A percentile compares a stretch with the other conserved stretches of the same genome.
phyloP scores from a whole-genome alignment of 2,113 vertebrate species.

The Spea multiplicata region DNA sequence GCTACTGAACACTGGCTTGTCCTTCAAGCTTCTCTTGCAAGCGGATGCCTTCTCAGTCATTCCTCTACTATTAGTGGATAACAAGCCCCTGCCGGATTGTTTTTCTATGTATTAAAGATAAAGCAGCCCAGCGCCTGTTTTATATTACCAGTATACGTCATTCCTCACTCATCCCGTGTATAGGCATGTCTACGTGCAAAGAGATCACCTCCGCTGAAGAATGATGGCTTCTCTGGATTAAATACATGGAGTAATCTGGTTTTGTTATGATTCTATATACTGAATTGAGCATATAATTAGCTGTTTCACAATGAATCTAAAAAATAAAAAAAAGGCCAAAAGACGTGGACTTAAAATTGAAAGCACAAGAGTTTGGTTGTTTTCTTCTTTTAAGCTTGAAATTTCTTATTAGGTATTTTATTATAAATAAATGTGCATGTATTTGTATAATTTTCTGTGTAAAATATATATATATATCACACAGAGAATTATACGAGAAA shows the following conservation, averaged over 20 bases:
- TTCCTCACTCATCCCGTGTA: slow-evolving; percentile 37
- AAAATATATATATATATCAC: slow-evolving; percentile 48
- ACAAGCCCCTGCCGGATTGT: slow-evolving; percentile 54
- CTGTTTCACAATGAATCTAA: slow-evolving; percentile 54
- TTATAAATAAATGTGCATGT: not conserved
- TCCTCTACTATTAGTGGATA: slow-evolving; percentile 56
- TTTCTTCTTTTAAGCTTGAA: slow-evolving; percentile 56
- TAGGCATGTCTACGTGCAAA: slow-evolving; percentile 56
- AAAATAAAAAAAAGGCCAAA: slow-evolving; percentile 30
- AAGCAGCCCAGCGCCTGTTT: slow-evolving; percentile 50
- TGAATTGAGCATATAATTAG: slow-evolving; percentile 53
- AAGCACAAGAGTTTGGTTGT: slow-evolving; percentile 34
- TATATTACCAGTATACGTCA: slow-evolving; percentile 50
- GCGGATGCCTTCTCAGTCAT: slow-evolving; percentile 66
- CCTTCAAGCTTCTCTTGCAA: slow-evolving; percentile 72
- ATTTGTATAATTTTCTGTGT: not conserved
- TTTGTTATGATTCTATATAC: slow-evolving; percentile 40
- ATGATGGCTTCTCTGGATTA: slow-evolving; percentile 8
- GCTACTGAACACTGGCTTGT: slow-evolving; percentile 58
- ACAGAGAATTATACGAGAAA: slow-evolving; percentile 58
- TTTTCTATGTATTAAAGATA: slow-evolving; percentile 48
- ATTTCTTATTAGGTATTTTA: not conserved
- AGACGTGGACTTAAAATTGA: slow-evolving; percentile 49
- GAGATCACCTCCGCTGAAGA: slow-evolving; percentile 39
- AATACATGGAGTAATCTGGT: not conserved